Percentiles rank a stretch among this genome's conserved stretches.
Conservation (phyloP, 2,888 invertebrate genomes). For the Diplolepis rosae region DNA sequence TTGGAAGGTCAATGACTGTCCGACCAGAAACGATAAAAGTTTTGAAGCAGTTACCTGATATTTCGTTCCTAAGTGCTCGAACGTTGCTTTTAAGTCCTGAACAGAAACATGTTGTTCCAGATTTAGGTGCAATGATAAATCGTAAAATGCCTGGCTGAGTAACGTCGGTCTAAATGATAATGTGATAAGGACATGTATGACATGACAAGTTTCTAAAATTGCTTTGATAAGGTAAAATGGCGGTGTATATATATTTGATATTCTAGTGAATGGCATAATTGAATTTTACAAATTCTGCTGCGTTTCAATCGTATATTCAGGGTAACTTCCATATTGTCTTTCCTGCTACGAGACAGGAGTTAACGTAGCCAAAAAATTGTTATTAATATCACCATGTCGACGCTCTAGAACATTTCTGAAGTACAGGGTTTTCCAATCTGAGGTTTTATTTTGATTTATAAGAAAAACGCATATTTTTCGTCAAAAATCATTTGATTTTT, state of each 20-base stretch:
- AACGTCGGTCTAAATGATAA: conserved; percentile 71
- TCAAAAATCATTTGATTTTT: no score
- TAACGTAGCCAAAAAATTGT: no score
- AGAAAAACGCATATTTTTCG: no score
- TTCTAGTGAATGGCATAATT: background rate
- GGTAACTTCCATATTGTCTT: conserved; percentile 49
- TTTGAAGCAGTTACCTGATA: conserved; percentile 68
- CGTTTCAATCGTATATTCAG: conserved; percentile 70
- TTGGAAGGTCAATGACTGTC: conserved; percentile 65
- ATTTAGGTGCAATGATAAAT: conserved; percentile 70
- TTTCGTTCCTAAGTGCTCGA: conserved; percentile 70
- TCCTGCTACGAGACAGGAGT: background rate
- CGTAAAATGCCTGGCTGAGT: conserved; percentile 73
- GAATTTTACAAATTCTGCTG: conserved; percentile 48
- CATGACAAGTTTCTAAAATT: conserved; percentile 32
- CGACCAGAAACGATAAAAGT: conserved; percentile 66
- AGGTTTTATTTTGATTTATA: no score
- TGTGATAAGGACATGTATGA: conserved; percentile 59
- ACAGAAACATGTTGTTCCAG: conserved; percentile 67
- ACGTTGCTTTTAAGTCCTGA: conserved; percentile 69
- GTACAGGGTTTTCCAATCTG: no score
- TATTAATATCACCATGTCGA: no score
- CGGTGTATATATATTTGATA: background rate
- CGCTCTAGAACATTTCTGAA: no score
- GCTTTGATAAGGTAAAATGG: conserved; percentile 1